These are phyloP conservation scores for Tetragonula clypearis DNA, from an alignment of 1,140 invertebrate genomes.

Conservation along the genomic window DNA sequence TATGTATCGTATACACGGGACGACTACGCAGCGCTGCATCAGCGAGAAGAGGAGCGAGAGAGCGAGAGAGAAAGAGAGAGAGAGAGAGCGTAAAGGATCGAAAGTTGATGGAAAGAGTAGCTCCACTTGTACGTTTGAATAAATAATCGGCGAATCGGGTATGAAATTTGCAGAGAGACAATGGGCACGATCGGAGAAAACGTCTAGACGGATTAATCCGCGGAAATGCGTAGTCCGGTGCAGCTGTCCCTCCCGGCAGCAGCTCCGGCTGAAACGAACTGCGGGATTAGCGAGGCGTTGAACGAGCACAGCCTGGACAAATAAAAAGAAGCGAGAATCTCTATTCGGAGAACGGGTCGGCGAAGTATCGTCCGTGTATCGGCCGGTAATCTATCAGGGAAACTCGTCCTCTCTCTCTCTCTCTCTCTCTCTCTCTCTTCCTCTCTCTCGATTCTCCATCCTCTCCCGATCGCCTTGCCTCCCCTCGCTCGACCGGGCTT, in stretches of 20 bases:
- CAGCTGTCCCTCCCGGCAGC: slow-evolving; percentile 5
- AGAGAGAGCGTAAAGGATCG: neutral
- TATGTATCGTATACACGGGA: no score
- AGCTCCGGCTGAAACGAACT: slow-evolving; percentile 15
- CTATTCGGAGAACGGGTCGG: slow-evolving; percentile 50
- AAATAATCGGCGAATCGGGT: neutral
- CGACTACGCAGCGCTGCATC: no score
- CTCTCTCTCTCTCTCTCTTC: slow-evolving; percentile 1
- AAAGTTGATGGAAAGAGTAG: neutral
- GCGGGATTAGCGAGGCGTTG: slow-evolving; percentile 45
- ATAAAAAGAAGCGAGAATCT: slow-evolving; percentile 31
- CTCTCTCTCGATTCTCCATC: neutral
- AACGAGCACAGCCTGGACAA: slow-evolving; percentile 23
- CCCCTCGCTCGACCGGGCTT: neutral
- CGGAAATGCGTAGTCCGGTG: neutral
- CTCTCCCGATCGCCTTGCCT: neutral
- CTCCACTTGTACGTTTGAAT: neutral
- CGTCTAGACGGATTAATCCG: slow-evolving; percentile 29
- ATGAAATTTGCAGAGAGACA: neutral
- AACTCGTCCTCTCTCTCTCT: slow-evolving; percentile 43
- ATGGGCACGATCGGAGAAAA: neutral
- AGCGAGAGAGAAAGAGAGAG: no score
- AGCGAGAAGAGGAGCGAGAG: no score
- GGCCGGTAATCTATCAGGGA: slow-evolving; percentile 54
- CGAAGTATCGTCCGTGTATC: slow-evolving; percentile 41